Percentiles rank a stretch among this genome's conserved stretches.
Conservation (phyloP, 2,113 vertebrate species). For the Trachemys scripta region DNA sequence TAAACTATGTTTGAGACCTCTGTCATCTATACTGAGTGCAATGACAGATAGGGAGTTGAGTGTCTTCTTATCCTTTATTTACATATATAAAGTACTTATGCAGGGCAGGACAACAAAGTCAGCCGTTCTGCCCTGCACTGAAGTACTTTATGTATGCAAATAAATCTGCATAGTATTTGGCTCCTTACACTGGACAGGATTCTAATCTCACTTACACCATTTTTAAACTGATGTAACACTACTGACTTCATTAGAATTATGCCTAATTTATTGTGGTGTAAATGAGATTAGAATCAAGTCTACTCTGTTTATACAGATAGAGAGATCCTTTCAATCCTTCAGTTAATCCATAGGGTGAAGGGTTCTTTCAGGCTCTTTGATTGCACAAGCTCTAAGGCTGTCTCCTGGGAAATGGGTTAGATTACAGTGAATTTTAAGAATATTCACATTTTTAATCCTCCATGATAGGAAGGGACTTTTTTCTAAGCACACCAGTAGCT, state of each 20-base stretch:
- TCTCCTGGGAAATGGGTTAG: neutral
- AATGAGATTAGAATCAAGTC: neutral
- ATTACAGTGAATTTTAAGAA: neutral
- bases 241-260: neutral
- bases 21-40: conserved; percentile 33
- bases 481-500: neutral
- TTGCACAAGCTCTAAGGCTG: neutral
- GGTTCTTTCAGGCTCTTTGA: neutral
- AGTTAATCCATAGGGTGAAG: neutral
- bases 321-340: neutral
- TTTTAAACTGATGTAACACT: neutral
- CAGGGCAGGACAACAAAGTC: conserved; percentile 18
- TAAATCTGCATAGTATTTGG: neutral
- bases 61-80: conserved; percentile 3
- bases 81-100: conserved; percentile 3
- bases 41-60: neutral
- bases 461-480: neutral
- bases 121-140: neutral
- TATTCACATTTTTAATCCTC: neutral
- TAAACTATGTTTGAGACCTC: conserved; percentile 34
- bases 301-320: neutral
- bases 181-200: neutral
- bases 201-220: neutral
- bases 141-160: conserved; percentile 6
- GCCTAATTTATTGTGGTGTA: neutral